These are phyloP conservation scores for Neodiprion lecontei DNA, from an alignment of 1,140 invertebrate species.

Conservation along the genomic window DNA sequence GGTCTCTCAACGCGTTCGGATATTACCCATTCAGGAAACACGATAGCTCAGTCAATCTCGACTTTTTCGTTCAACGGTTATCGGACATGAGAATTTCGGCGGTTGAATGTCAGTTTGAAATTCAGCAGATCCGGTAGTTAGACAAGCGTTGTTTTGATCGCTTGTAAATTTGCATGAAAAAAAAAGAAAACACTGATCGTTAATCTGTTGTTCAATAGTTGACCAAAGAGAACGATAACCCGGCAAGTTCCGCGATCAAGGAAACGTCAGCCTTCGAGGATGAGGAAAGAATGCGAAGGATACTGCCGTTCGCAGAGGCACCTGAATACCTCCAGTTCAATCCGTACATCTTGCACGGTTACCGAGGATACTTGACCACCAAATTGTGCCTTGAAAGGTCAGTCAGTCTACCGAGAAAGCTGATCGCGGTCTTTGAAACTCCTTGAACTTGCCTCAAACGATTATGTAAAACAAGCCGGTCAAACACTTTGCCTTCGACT, in stretches of 20 bases:
- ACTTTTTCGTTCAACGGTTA: too few relatives aligned
- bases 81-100: too few relatives aligned
- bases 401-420: conserved; percentile 21
- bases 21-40: too few relatives aligned
- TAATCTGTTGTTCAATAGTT: not conserved
- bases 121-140: too few relatives aligned
- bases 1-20: too few relatives aligned
- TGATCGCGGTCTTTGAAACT: not conserved
- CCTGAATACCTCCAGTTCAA: conserved; percentile 85
- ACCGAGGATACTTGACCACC: conserved; percentile 79
- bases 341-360: conserved; percentile 73
- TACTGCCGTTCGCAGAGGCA: conserved; percentile 70
- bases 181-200: not conserved
- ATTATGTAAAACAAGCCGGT: too few relatives aligned
- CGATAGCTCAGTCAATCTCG: too few relatives aligned
- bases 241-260: conserved; percentile 34
- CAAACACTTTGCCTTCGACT: too few relatives aligned
- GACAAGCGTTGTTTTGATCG: too few relatives aligned
- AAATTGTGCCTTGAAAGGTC: conserved; percentile 89
- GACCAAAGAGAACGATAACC: not conserved
- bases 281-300: conserved; percentile 55
- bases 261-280: conserved; percentile 45
- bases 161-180: not conserved
- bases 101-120: too few relatives aligned
- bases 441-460: not conserved